Evolutionary conservation across 2,888 invertebrate genomes (phyloP).

Genomic region (Drosophila peninsularis): DNA sequence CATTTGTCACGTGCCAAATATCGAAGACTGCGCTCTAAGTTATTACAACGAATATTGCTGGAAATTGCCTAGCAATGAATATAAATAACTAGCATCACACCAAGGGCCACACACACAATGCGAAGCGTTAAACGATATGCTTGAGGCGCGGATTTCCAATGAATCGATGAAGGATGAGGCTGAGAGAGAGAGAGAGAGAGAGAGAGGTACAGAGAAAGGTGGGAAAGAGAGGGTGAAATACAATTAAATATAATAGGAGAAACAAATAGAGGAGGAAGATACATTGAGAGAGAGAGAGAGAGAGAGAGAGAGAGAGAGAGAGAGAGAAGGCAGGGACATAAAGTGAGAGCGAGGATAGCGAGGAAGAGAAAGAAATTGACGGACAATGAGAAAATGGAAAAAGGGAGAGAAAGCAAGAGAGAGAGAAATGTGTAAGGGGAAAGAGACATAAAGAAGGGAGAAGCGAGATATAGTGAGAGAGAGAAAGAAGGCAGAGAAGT

Average conservation of each 20-base stretch:
- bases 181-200: not conserved
- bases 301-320: not conserved
- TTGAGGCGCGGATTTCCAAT: not conserved
- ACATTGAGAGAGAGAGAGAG: too few species aligned
- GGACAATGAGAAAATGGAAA: not conserved
- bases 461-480: not conserved
- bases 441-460: too few species aligned
- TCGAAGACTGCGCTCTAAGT: constrained; percentile 12
- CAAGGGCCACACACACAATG: not conserved
- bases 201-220: not conserved
- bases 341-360: too few species aligned
- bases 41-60: constrained; percentile 23
- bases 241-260: too few species aligned
- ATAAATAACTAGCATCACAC: constrained; percentile 25
- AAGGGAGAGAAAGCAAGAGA: not conserved
- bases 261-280: not conserved
- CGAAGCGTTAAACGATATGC: not conserved
- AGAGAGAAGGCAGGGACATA: too few species aligned
- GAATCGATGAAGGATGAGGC: not conserved
- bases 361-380: too few species aligned
- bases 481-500: too few species aligned
- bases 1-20: constrained; percentile 35
- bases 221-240: not conserved
- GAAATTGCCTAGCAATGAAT: constrained; percentile 23
- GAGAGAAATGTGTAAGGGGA: not conserved